phyloP scores from a whole-genome alignment of 2,888 invertebrate species.

The Ectemnius cavifrons region DNA sequence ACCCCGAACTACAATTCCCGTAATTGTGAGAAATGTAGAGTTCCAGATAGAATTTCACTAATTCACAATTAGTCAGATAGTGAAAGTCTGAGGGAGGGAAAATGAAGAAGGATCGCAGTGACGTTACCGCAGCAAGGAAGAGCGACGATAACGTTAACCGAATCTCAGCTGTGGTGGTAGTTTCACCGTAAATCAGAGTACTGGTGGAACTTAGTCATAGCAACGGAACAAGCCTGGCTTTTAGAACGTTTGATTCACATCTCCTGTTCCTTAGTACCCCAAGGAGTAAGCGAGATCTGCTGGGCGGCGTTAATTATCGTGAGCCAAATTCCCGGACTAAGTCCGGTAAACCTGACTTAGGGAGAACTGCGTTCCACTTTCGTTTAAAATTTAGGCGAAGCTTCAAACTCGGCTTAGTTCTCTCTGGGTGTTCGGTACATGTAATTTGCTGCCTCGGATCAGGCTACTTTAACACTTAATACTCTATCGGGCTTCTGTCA shows the following conservation, averaged over 20 bases:
- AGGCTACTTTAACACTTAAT: slow-evolving; percentile 42
- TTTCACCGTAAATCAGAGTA: not conserved
- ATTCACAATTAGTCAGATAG: too few relatives aligned
- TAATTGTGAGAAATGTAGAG: not conserved
- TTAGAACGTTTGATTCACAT: slow-evolving; percentile 20
- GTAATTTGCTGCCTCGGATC: slow-evolving; percentile 44
- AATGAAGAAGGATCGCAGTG: too few relatives aligned
- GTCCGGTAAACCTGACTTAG: slow-evolving; percentile 58
- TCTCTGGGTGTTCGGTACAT: slow-evolving; percentile 24
- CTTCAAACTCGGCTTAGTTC: slow-evolving; percentile 53
- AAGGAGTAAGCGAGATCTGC: slow-evolving; percentile 25
- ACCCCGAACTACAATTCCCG: too few relatives aligned
- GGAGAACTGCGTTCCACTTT: slow-evolving; percentile 40
- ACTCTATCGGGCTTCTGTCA: slow-evolving; percentile 27
- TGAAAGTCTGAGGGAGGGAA: too few relatives aligned
- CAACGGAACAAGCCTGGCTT: not conserved
- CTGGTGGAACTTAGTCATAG: not conserved
- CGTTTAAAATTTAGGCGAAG: slow-evolving; percentile 57
- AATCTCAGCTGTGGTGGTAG: not conserved
- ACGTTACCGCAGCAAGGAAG: not conserved
- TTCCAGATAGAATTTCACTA: too few relatives aligned
- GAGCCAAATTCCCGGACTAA: slow-evolving; percentile 44
- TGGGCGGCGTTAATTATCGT: slow-evolving; percentile 51
- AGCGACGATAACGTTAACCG: slow-evolving; percentile 1
- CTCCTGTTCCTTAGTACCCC: slow-evolving; percentile 6